phyloP scores from a whole-genome alignment of 2,113 vertebrate species.

The Petroica traversi region DNA sequence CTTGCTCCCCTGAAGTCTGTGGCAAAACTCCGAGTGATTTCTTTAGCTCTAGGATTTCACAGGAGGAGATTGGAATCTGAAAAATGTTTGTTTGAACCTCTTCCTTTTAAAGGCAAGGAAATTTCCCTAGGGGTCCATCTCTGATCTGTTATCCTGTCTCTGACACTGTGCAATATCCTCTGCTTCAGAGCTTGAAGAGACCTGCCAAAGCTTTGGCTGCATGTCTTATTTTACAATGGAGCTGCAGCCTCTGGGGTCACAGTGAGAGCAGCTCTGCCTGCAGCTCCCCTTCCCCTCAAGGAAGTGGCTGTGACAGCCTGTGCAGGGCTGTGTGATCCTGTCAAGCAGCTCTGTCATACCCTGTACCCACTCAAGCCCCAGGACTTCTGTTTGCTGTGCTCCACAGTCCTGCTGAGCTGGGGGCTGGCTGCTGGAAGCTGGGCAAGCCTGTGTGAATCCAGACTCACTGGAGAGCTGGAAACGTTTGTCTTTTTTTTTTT shows the following conservation, averaged over 20 bases:
- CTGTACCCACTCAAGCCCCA: neutral
- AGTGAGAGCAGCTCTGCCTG: neutral
- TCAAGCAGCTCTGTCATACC: neutral
- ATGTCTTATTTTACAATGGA: neutral
- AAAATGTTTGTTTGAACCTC: constrained; percentile 67
- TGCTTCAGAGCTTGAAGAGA: constrained; percentile 30
- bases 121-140: constrained; percentile 56
- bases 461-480: neutral
- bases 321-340: neutral
- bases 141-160: constrained; percentile 41
- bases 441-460: neutral
- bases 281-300: neutral
- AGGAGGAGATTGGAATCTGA: constrained; percentile 58
- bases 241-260: neutral
- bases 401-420: neutral
- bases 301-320: neutral
- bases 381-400: neutral
- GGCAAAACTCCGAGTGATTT: constrained; percentile 57
- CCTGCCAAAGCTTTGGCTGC: constrained; percentile 1
- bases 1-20: constrained; percentile 44
- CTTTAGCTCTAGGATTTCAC: constrained; percentile 58
- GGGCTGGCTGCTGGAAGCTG: neutral
- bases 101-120: constrained; percentile 57
- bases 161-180: constrained; percentile 34
- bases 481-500: neutral